Evolutionary conservation across 2,113 vertebrate genomes (phyloP).

Genomic region (Sander vitreus): DNA sequence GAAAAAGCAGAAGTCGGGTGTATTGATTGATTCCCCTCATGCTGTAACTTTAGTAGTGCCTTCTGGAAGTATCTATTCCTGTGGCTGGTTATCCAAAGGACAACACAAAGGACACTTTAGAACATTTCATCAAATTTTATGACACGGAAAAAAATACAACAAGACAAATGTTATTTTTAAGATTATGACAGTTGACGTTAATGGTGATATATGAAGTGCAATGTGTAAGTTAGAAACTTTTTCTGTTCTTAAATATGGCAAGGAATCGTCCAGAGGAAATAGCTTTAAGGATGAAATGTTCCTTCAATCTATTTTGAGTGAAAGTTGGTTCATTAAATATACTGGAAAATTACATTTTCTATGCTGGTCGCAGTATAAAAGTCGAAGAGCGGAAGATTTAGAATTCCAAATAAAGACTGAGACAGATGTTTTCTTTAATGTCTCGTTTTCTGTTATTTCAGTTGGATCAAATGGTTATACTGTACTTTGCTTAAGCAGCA

Average conservation of each 20-base stretch:
- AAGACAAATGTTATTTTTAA: constrained; percentile 76
- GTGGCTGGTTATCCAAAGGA: constrained; percentile 58
- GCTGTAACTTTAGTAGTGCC: constrained; percentile 67
- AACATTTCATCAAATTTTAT: constrained; percentile 75
- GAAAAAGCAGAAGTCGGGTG: constrained; percentile 62
- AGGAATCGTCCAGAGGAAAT: constrained; percentile 66
- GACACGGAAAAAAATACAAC: constrained; percentile 70
- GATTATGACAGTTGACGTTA: constrained; percentile 72
- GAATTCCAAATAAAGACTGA: constrained; percentile 75
- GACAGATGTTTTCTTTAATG: constrained; percentile 70
- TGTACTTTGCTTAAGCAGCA: constrained; percentile 51
- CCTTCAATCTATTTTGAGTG: constrained; percentile 75
- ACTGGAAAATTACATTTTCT: constrained; percentile 77
- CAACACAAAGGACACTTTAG: constrained; percentile 65
- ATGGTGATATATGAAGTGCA: constrained; percentile 73
- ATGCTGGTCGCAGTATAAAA: constrained; percentile 63
- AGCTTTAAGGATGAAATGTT: constrained; percentile 72
- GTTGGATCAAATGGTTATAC: constrained; percentile 62
- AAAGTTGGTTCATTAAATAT: constrained; percentile 76
- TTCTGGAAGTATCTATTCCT: constrained; percentile 74
- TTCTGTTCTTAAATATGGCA: constrained; percentile 53
- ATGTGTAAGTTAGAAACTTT: constrained; percentile 59
- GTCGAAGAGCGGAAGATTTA: constrained; percentile 60
- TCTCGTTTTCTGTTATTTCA: constrained; percentile 67
- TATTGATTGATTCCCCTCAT: constrained; percentile 74